A percentile compares a stretch with the other conserved stretches of the same genome.
Evolutionary conservation across 2,888 invertebrate genomes (phyloP).

Genomic region (Brassicogethes aeneus): DNA sequence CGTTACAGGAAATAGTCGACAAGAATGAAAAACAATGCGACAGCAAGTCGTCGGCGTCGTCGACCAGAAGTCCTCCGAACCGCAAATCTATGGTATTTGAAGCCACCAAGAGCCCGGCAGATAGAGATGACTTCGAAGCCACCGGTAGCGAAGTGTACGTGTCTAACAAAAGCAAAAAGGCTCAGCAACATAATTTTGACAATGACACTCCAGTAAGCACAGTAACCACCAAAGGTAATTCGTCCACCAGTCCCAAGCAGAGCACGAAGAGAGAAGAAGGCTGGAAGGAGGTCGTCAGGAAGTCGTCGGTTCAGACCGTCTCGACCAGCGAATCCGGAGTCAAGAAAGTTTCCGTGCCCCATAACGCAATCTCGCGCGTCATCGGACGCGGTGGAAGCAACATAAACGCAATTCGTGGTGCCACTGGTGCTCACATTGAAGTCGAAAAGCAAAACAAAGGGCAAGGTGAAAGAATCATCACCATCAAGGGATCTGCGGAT

Average conservation of each 20-base stretch:
- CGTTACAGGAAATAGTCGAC: conserved; percentile 6
- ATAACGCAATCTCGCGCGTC: conserved; percentile 91
- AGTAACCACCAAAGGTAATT: conserved; percentile 13
- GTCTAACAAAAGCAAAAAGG: conserved; percentile 39
- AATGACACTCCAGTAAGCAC: conserved; percentile 15
- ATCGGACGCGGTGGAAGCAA: conserved; percentile 97
- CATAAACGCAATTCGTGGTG: conserved; percentile 94
- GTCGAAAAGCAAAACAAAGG: conserved; percentile 96
- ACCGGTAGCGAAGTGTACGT: conserved; percentile 56
- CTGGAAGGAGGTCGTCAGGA: conserved; percentile 80
- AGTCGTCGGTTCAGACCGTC: conserved; percentile 46
- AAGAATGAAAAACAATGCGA: conserved; percentile 17
- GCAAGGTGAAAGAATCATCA: conserved; percentile 88
- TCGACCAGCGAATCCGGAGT: conserved; percentile 47
- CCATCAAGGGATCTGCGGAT: conserved; percentile 89
- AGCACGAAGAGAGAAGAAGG: conserved; percentile 74
- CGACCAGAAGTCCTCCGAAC: conserved; percentile 7
- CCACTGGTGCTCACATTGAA: conserved; percentile 96
- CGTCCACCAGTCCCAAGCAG: conserved; percentile 59
- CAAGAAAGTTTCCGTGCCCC: conserved; percentile 90
- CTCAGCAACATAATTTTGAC: conserved; percentile 23
- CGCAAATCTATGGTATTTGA: conserved; percentile 59
- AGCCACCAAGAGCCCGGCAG: conserved; percentile 59
- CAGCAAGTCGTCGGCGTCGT: conserved; percentile 12
- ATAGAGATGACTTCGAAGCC: conserved; percentile 65